A percentile compares a stretch with the other conserved stretches of the same genome.
Conservation (phyloP, 2,113 vertebrate species). For the Eretmodus cyanostictus region DNA sequence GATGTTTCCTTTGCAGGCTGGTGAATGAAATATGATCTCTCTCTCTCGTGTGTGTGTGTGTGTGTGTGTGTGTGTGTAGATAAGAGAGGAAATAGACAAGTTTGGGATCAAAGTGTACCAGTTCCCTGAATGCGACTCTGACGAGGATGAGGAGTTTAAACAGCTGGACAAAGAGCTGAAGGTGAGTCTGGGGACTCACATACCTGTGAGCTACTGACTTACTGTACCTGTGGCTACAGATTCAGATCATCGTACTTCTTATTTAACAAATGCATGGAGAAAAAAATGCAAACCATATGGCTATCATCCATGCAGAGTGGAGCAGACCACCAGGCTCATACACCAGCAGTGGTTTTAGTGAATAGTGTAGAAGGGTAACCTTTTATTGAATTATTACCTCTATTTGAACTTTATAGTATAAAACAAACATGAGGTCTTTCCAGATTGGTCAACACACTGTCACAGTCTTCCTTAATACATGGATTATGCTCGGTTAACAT, state of each 20-base stretch:
- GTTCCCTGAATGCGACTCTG: conserved; percentile 93
- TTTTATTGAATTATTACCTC: background rate
- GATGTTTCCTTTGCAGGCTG: background rate
- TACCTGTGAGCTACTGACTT: background rate
- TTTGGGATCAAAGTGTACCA: conserved; percentile 95
- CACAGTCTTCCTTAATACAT: background rate
- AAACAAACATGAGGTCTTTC: background rate
- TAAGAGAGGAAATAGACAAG: conserved; percentile 92
- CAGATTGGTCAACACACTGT: background rate
- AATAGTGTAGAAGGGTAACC: background rate
- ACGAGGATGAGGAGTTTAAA: conserved; percentile 94
- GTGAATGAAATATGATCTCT: background rate
- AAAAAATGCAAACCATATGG: background rate
- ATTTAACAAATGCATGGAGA: background rate
- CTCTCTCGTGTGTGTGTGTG: background rate
- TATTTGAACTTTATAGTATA: background rate
- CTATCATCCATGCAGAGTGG: background rate
- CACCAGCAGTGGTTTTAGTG: background rate
- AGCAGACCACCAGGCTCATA: background rate
- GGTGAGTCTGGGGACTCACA: conserved; percentile 56
- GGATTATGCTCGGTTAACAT: background rate
- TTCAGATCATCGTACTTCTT: background rate
- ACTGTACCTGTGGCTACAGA: background rate
- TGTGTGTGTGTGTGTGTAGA: conserved; percentile 56
- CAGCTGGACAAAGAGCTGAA: conserved; percentile 93